These are phyloP conservation scores for Benitochromis conjunctus DNA, from an alignment of 2,113 vertebrate genomes.

Conservation along the genomic window DNA sequence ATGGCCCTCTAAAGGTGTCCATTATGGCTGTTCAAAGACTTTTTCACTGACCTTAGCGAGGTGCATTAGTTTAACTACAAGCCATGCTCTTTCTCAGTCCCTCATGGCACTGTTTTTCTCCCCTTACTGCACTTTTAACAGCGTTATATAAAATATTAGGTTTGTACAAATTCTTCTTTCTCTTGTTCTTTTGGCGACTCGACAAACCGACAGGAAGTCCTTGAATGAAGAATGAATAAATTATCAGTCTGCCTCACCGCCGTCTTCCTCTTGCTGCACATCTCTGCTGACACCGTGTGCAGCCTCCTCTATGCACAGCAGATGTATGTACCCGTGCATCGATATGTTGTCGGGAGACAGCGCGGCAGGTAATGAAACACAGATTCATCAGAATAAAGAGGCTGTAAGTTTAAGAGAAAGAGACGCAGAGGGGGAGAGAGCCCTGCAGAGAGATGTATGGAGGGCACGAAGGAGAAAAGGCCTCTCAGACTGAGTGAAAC, in stretches of 20 bases:
- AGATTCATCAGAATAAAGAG: constrained; percentile 9
- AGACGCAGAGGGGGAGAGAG: background rate
- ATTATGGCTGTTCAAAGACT: background rate
- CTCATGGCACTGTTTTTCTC: background rate
- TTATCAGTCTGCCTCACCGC: background rate
- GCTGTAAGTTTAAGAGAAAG: background rate
- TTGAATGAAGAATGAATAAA: background rate
- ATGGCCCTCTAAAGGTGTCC: background rate
- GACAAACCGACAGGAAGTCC: background rate
- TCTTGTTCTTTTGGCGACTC: background rate
- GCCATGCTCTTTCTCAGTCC: background rate
- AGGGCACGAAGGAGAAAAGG: background rate
- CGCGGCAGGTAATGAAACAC: constrained; percentile 1
- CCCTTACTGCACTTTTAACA: background rate
- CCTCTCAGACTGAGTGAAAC: background rate
- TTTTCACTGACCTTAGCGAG: background rate
- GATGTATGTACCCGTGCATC: background rate
- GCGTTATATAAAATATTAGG: background rate
- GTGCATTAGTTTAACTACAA: background rate
- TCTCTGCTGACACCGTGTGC: background rate
- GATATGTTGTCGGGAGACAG: background rate
- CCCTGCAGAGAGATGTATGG: background rate
- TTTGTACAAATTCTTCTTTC: background rate
- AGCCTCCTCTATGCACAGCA: background rate
- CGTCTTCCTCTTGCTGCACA: background rate